Evolutionary conservation across 2,888 invertebrate species (phyloP).

Genomic region (Drepana falcataria): DNA sequence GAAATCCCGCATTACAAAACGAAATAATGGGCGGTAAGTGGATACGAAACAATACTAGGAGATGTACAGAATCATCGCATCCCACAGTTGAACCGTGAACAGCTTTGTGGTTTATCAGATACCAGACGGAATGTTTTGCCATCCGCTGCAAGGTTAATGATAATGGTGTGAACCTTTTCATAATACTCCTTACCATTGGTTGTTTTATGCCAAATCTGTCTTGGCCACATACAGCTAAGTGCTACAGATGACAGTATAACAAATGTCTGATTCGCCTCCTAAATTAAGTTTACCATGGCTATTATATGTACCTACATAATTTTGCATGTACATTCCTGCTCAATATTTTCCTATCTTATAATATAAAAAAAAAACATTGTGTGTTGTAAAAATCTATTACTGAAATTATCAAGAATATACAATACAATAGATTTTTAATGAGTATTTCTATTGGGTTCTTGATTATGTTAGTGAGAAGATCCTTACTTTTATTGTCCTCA

Average conservation of each 20-base stretch:
- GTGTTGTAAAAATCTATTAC: no score
- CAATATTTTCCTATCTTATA: no score
- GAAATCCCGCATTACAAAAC: slow-evolving; percentile 39
- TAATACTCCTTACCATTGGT: not conserved
- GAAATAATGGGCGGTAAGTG: slow-evolving; percentile 64
- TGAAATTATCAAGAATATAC: no score
- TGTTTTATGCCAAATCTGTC: no score
- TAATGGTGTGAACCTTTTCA: not conserved
- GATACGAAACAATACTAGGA: slow-evolving; percentile 15
- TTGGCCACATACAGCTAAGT: not conserved
- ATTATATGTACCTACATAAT: no score
- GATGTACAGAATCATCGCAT: slow-evolving; percentile 16
- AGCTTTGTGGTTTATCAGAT: not conserved
- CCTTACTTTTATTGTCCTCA: not conserved
- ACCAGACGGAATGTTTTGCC: not conserved
- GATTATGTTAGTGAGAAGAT: no score
- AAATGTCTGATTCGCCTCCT: no score
- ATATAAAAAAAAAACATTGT: no score
- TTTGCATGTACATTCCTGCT: no score
- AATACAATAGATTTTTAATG: no score
- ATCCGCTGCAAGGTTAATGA: not conserved
- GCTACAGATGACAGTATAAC: not conserved
- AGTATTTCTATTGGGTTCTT: no score
- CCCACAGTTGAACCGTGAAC: slow-evolving; percentile 3
- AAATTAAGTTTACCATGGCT: no score